Percentiles rank a stretch among this genome's conserved stretches.
Evolutionary conservation across 2,113 vertebrate species (phyloP).

Genomic region (Macquaria australasica): DNA sequence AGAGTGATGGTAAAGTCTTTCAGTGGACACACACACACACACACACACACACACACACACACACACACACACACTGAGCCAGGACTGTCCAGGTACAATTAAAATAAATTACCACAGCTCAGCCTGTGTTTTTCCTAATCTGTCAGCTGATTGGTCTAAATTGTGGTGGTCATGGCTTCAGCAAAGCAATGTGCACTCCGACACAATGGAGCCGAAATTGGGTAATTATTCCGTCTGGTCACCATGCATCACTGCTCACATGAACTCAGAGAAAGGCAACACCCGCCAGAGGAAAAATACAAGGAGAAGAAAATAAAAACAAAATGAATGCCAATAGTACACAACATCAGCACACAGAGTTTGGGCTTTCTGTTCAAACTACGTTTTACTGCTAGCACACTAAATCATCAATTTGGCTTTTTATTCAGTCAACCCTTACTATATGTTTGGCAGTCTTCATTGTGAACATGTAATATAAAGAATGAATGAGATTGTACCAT

Average conservation of each 20-base stretch:
- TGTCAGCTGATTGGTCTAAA: slow-evolving; percentile 41
- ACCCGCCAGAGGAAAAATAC: slow-evolving; percentile 59
- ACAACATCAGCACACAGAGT: slow-evolving; percentile 8
- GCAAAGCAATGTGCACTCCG: slow-evolving; percentile 46
- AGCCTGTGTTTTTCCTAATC: slow-evolving; percentile 27
- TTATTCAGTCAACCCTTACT: background rate
- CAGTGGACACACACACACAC: slow-evolving; percentile 2
- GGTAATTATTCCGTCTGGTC: slow-evolving; percentile 73
- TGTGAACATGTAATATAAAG: background rate
- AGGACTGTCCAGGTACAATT: slow-evolving; percentile 22
- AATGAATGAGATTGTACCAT: background rate
- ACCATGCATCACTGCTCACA: slow-evolving; percentile 64
- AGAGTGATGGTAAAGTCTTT: slow-evolving; percentile 39
- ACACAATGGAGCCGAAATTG: slow-evolving; percentile 60
- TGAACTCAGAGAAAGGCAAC: slow-evolving; percentile 54
- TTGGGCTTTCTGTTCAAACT: slow-evolving; percentile 3
- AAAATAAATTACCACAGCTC: slow-evolving; percentile 33
- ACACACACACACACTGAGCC: background rate
- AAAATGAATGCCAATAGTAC: slow-evolving; percentile 35
- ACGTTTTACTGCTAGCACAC: slow-evolving; percentile 12
- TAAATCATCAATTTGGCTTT: slow-evolving; percentile 3
- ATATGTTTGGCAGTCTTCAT: background rate
- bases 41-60: slow-evolving; percentile 2
- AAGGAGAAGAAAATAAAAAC: slow-evolving; percentile 37
- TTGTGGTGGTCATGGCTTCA: slow-evolving; percentile 33